Base-by-base conservation (phyloP, 2,113 vertebrate genomes). In the Trinectes maculatus region DNA sequence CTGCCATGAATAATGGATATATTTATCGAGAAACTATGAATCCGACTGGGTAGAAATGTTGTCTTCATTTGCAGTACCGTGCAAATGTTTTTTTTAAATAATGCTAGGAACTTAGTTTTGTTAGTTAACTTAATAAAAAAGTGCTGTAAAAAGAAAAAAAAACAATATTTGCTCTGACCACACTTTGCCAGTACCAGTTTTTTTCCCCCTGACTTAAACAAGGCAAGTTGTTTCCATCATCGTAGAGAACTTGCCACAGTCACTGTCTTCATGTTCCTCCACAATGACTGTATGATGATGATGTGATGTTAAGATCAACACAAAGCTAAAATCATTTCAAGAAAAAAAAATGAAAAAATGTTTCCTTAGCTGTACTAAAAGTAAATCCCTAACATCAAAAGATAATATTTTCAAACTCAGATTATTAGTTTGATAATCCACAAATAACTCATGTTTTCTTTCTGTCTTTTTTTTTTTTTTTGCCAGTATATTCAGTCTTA, bases 1-100 rank as follows among this genome's bases (percentile, higher is more conserved):
- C 54, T 42, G 6, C 52, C 29, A 79, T 89, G 74, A 88, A 87
- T 86, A 80, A 81, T 83, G 73, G 46, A 81, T 76, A 26, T 78
- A 69, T 75, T 75, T 56, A 80, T 80, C 46, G 60, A 34, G 24
- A 59, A 64, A 69, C 57, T 63, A 62, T 70, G 33, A 62, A n/a
- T n/a, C 31, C 26, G 18, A 40, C 24, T 60, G 9, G 10, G 40
- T 5, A 57, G 31, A 58, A 47, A 58, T 60, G 39, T 19, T 44
- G 16, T 26, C 10, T 42, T 44, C 26, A 43, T 29, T 13, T 43
- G 18, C 10, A 56, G 34, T 25, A n/a, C 8, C n/a, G 22, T 40
- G 36, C 34, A 40, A 56, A 24, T 0, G 4, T 37, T 37, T 5
- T 8, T 16, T 54, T 36, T n/a, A n/a, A n/a, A 28, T 16, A 39